Conservation (phyloP, 2,113 vertebrate genomes). For the Synodontis membranacea region DNA sequence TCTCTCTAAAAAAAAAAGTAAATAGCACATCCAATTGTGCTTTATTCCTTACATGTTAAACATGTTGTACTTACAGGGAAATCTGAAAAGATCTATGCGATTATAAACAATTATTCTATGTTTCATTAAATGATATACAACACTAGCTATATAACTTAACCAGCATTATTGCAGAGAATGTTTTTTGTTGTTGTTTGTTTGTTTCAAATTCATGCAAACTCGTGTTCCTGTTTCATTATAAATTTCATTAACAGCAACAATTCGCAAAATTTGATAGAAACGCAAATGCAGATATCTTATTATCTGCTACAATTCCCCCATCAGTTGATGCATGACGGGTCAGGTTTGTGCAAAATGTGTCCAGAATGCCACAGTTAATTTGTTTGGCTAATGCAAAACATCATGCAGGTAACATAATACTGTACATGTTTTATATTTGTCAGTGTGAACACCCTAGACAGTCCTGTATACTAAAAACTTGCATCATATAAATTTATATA, state of each 20-base stretch:
- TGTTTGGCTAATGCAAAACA: not conserved
- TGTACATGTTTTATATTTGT: not conserved
- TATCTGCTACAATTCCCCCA: not conserved
- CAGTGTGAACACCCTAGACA: not conserved
- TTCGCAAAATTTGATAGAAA: not conserved
- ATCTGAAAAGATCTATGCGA: not conserved
- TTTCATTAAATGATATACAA: not conserved
- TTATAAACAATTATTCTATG: not conserved
- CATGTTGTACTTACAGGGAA: not conserved
- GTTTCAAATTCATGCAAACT: not conserved
- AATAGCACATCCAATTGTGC: not conserved
- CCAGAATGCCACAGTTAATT: not conserved
- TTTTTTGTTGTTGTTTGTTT: not conserved
- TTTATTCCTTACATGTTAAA: not conserved
- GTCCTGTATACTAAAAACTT: not conserved
- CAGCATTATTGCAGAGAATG: not conserved
- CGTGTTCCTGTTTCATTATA: not conserved
- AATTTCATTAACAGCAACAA: not conserved
- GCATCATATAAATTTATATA: not conserved
- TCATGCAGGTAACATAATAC: not conserved
- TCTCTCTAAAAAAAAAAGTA: not conserved
- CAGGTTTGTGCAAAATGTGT: not conserved
- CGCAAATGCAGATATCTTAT: not conserved
- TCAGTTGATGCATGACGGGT: not conserved
- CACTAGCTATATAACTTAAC: not conserved